Conservation (phyloP, 2,113 vertebrate genomes). For the Hypomesus transpacificus region DNA sequence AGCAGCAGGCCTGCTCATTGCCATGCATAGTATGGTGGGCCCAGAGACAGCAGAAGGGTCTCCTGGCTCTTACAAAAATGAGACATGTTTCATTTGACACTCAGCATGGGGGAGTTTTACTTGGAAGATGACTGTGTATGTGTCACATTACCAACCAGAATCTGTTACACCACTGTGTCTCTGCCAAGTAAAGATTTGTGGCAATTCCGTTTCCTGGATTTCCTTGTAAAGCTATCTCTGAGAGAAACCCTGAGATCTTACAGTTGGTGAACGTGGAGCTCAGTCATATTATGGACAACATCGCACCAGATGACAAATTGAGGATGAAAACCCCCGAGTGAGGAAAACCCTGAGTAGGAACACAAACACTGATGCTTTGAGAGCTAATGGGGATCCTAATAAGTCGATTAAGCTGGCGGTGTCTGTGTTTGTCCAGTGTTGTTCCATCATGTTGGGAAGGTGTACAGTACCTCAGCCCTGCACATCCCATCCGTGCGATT, state of each 20-base stretch:
- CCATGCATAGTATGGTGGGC: slow-evolving; percentile 47
- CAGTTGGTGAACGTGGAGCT: no score
- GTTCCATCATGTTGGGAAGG: slow-evolving; percentile 4
- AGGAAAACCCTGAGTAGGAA: slow-evolving; percentile 11
- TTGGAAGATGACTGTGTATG: slow-evolving; percentile 22
- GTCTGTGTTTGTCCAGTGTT: slow-evolving; percentile 12
- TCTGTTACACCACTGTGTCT: background rate
- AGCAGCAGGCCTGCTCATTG: slow-evolving; percentile 46
- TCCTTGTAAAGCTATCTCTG: background rate
- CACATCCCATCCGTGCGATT: background rate
- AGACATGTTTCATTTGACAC: slow-evolving; percentile 28
- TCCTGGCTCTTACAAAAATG: slow-evolving; percentile 32
- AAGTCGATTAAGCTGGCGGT: slow-evolving; percentile 18
- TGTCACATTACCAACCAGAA: slow-evolving; percentile 7
- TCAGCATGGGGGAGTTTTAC: slow-evolving; percentile 26
- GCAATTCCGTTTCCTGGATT: slow-evolving; percentile 12
- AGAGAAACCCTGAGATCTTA: no score
- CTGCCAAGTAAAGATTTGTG: background rate
- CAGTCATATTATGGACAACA: no score
- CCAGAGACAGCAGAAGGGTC: slow-evolving; percentile 37
- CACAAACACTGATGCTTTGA: slow-evolving; percentile 14
- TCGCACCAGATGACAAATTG: no score
- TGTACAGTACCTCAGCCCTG: background rate
- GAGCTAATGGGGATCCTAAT: slow-evolving; percentile 41
- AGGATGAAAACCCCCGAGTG: no score